phyloP scores from a whole-genome alignment of 2,888 invertebrate species.

The Mythimna lalbum region DNA sequence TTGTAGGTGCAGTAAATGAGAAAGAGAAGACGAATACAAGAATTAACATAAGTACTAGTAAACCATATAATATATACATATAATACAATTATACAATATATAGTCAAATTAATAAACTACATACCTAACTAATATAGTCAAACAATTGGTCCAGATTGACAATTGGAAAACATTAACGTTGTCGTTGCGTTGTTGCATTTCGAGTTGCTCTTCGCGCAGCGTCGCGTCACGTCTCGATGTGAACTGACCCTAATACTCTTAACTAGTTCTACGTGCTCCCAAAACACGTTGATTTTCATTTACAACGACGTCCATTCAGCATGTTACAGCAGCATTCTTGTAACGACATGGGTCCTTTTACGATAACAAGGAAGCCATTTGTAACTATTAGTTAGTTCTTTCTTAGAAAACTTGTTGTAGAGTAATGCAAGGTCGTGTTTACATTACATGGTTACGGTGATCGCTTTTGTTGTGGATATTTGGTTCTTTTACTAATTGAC shows the following conservation, averaged over 20 bases:
- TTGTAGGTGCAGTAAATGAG: too few species aligned
- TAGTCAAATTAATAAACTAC: too few species aligned
- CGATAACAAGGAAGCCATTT: conserved; percentile 61
- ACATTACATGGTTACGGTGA: conserved; percentile 48
- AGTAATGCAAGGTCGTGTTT: conserved; percentile 49
- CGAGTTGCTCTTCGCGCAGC: too few species aligned
- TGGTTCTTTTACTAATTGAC: conserved; percentile 3
- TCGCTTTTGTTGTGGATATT: conserved; percentile 33
- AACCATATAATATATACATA: too few species aligned
- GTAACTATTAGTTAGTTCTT: conserved; percentile 33
- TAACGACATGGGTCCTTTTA: conserved; percentile 45
- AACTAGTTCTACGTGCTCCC: conserved; percentile 44
- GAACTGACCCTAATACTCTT: background rate
- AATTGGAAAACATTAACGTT: too few species aligned
- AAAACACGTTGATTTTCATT: conserved; percentile 12
- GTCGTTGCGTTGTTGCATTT: too few species aligned
- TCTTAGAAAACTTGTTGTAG: conserved; percentile 41
- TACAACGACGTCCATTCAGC: conserved; percentile 50
- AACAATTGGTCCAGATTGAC: too few species aligned
- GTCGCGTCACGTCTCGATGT: too few species aligned
- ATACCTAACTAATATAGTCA: too few species aligned
- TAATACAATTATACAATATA: too few species aligned
- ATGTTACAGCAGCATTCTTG: conserved; percentile 35
- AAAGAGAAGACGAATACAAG: too few species aligned
- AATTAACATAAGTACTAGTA: too few species aligned